A percentile compares a stretch with the other conserved stretches of the same genome.
phyloP scores from a whole-genome alignment of 2,797 vertebrate genomes.

The Natrix natrix region DNA sequence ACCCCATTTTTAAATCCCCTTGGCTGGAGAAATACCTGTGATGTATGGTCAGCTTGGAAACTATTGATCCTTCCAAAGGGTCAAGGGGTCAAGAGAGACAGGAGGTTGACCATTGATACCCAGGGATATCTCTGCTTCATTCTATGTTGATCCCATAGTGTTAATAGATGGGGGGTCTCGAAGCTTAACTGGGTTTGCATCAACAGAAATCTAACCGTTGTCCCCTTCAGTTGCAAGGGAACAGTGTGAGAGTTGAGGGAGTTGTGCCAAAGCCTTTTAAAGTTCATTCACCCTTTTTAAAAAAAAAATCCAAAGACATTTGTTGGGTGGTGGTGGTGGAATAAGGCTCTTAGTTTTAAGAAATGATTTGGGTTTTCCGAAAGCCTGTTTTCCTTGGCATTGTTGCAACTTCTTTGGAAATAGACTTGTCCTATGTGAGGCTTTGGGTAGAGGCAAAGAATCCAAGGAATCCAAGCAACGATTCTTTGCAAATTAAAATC shows the following conservation, averaged over 20 bases:
- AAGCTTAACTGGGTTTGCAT: slow-evolving; percentile 36
- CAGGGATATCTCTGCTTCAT: slow-evolving; percentile 24
- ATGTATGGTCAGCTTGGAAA: not conserved
- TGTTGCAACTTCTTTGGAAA: not conserved
- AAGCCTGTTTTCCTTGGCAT: not conserved
- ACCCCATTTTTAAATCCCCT: not conserved
- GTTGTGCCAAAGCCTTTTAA: slow-evolving; percentile 48
- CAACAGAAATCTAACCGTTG: slow-evolving; percentile 54
- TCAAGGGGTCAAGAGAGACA: not conserved
- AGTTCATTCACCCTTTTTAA: slow-evolving; percentile 58
- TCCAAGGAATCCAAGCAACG: not conserved
- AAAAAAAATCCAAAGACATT: slow-evolving; percentile 39
- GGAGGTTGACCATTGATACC: not conserved
- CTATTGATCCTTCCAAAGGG: slow-evolving; percentile 16
- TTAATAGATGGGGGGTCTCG: slow-evolving; percentile 60
- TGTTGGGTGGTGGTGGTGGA: slow-evolving; percentile 31
- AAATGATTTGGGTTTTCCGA: not conserved
- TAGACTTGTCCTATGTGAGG: not conserved
- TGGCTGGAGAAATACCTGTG: not conserved
- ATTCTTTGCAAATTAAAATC: not conserved
- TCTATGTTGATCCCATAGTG: slow-evolving; percentile 37
- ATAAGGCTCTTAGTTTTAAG: not conserved
- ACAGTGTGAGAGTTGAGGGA: slow-evolving; percentile 44
- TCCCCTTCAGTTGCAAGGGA: slow-evolving; percentile 59
- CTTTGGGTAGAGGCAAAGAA: no score